Conservation (phyloP, 2,888 invertebrate genomes). For the Ypsolopha sequella region DNA sequence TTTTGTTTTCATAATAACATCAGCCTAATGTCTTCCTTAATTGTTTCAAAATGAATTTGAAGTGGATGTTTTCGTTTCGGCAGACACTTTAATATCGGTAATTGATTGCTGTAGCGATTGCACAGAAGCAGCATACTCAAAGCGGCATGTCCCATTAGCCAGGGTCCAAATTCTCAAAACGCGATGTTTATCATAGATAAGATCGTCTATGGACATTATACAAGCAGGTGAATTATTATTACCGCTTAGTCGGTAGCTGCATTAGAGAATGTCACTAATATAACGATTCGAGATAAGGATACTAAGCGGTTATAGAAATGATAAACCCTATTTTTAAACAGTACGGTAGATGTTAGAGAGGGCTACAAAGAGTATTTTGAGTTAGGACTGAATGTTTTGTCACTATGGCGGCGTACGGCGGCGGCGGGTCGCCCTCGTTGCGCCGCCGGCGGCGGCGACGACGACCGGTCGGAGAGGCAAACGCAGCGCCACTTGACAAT, state of each 20-base stretch:
- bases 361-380: slow-evolving; percentile 23
- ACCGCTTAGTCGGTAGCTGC: slow-evolving; percentile 41
- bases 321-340: slow-evolving; percentile 54
- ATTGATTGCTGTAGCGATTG: not conserved
- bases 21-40: too few relatives aligned
- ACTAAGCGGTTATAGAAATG: slow-evolving; percentile 35
- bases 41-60: too few relatives aligned
- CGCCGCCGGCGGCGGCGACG: slow-evolving; percentile 19
- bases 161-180: slow-evolving; percentile 17
- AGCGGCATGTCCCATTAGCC: not conserved
- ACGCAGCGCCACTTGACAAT: slow-evolving; percentile 45
- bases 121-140: not conserved
- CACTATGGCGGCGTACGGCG: slow-evolving; percentile 10
- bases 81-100: not conserved
- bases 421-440: slow-evolving; percentile 14
- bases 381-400: slow-evolving; percentile 22
- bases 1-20: too few relatives aligned
- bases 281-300: slow-evolving; percentile 43
- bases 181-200: slow-evolving; percentile 32
- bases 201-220: slow-evolving; percentile 29
- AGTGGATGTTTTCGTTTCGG: slow-evolving; percentile 4
- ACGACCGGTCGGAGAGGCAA: not conserved
- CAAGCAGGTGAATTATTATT: slow-evolving; percentile 38
- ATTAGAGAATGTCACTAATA: slow-evolving; percentile 27
- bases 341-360: slow-evolving; percentile 29